Evolutionary conservation across 2,888 invertebrate species (phyloP), one percentile per base, ranked within the genome.

Genomic region (Sericinus montela): DNA sequence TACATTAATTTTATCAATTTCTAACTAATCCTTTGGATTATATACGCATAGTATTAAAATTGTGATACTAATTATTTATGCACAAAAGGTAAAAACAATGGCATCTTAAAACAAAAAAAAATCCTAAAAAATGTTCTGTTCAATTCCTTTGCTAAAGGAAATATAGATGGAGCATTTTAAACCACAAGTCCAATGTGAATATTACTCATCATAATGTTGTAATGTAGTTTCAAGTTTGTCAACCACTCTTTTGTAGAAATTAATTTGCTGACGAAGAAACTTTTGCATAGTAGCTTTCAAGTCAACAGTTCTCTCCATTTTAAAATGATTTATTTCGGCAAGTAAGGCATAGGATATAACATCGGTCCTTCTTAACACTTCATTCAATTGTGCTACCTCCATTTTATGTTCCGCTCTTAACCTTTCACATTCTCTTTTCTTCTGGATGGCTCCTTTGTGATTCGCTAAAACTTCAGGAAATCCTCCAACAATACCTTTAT

Each of bases 281-380:
- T 91, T 92, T 72, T 95, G 95, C 92, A 98, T 95, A 41, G 97
- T 94, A 47, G 91, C 90, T 69, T 95, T 96, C 62, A 97, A 91
- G 84, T 99, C 98, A 34, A 91, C 91, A 38, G 96, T 94, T 58
- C 97, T 91, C 72, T 98, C 97, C 19, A 90, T 82, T 73, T 97
- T 97, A 75, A 99, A 98, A 78, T 98, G 97, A 63, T 94, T 94
- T 62, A 98, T 93, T 90, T 99, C 99, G 46, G 98, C 98, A 75
- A 98, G 91, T 53, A 97, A 92, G 1, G 97, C 94, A 74, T 98
- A 98, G 0, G 98, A 97, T 67, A 98, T 94, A 11, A 97, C 93
- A 77, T 99, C 98, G 0, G 97, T 95, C 63, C 97, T 91, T 59
- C 94, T 91, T 55, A 94, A 90, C 9, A 98, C 94, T 69, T 95